Conservation (phyloP, 2,113 vertebrate genomes). For the Tenebrosternarchus preto region DNA sequence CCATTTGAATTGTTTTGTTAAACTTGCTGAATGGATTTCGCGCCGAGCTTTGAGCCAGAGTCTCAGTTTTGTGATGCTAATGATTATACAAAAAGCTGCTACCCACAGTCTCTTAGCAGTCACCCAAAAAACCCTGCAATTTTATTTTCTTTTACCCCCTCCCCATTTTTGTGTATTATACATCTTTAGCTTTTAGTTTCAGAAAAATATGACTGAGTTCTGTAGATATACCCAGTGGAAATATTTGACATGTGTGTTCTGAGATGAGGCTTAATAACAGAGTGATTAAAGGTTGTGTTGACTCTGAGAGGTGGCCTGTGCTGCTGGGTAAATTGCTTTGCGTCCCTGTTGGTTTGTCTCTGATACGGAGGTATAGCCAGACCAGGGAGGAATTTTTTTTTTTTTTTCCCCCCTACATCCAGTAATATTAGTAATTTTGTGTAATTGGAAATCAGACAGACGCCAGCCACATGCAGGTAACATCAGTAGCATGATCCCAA, state of each 20-base stretch:
- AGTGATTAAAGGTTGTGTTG: conserved; percentile 13
- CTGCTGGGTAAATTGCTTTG: conserved; percentile 39
- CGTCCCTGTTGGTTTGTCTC: conserved; percentile 20
- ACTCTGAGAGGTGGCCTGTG: not conserved
- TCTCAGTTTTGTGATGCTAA: conserved; percentile 8
- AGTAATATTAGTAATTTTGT: conserved; percentile 35
- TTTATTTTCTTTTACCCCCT: not conserved
- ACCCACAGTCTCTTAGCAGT: not conserved
- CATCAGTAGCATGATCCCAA: conserved; percentile 23
- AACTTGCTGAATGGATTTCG: not conserved
- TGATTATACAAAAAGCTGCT: not conserved
- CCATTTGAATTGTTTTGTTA: not conserved
- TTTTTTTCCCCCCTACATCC: not conserved
- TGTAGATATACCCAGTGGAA: not conserved
- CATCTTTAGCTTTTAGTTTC: not conserved
- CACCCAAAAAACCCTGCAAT: not conserved
- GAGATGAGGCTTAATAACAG: conserved; percentile 28
- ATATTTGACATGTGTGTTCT: not conserved
- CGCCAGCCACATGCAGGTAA: conserved; percentile 22
- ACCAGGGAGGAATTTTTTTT: not conserved
- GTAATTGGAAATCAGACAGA: conserved; percentile 33
- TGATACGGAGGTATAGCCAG: conserved; percentile 7
- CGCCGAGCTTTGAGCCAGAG: not conserved
- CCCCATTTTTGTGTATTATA: not conserved
- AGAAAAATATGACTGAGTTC: not conserved